phyloP scores from a whole-genome alignment of 1,140 invertebrate species.

The Diorhabda sublineata region DNA sequence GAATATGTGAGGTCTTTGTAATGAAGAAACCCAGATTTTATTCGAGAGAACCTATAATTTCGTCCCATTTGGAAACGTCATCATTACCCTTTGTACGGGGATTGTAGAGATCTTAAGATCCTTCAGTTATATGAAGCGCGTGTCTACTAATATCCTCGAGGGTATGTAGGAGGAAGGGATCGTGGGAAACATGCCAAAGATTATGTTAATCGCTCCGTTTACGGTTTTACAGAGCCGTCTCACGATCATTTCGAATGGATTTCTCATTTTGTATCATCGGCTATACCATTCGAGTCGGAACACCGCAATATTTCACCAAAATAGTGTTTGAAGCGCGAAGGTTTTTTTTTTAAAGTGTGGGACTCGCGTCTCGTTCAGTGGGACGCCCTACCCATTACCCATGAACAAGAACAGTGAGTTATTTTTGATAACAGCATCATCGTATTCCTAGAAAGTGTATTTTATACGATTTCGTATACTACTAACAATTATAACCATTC shows the following conservation, averaged over 20 bases:
- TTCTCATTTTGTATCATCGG: too few relatives aligned
- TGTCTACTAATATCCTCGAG: constrained; percentile 22
- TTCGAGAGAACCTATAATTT: background rate
- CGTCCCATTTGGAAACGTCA: constrained; percentile 1
- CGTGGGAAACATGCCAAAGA: constrained; percentile 22
- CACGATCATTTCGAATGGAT: background rate
- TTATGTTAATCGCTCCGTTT: constrained; percentile 18
- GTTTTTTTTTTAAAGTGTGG: too few relatives aligned
- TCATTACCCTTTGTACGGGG: background rate
- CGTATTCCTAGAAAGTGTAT: too few relatives aligned
- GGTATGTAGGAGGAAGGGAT: constrained; percentile 24
- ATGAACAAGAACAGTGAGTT: too few relatives aligned
- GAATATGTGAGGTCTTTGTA: background rate
- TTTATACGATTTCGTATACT: too few relatives aligned
- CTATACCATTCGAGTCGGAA: too few relatives aligned
- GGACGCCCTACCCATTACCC: too few relatives aligned
- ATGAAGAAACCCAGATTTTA: background rate
- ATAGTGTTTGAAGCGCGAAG: too few relatives aligned
- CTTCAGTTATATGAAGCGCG: constrained; percentile 19
- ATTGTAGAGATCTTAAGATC: constrained; percentile 5
- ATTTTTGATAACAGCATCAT: too few relatives aligned
- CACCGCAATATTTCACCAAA: too few relatives aligned
- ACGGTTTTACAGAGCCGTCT: background rate
- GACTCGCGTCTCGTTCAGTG: too few relatives aligned
- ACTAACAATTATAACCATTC: too few relatives aligned